phyloP scores from a whole-genome alignment of 2,113 vertebrate species.

The Dissostichus mawsoni region DNA sequence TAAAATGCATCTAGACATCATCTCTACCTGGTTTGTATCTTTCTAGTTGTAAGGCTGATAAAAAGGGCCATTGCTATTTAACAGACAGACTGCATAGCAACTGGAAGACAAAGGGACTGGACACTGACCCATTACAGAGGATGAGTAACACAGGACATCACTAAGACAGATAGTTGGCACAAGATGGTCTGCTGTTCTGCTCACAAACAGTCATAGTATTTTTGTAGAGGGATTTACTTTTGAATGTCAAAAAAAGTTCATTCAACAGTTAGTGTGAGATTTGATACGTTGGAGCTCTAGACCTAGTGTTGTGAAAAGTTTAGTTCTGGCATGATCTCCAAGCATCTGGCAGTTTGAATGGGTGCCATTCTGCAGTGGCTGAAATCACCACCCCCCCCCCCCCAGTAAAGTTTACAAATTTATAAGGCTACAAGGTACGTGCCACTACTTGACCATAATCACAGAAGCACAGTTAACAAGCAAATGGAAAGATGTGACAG shows the following conservation, averaged over 20 bases:
- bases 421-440: slow-evolving; percentile 78
- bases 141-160: slow-evolving; percentile 73
- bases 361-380: slow-evolving; percentile 72
- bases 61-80: slow-evolving; percentile 89
- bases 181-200: slow-evolving; percentile 68
- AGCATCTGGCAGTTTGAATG: slow-evolving; percentile 82
- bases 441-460: slow-evolving; percentile 63
- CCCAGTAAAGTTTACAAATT: slow-evolving; percentile 53
- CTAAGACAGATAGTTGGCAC: slow-evolving; percentile 82
- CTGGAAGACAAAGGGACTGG: slow-evolving; percentile 91
- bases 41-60: slow-evolving; percentile 94
- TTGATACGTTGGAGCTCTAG: slow-evolving; percentile 64
- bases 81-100: slow-evolving; percentile 84
- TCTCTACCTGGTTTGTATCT: slow-evolving; percentile 76
- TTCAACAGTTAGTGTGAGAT: slow-evolving; percentile 79
- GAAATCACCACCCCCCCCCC: slow-evolving; percentile 4
- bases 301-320: slow-evolving; percentile 71
- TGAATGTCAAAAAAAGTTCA: slow-evolving; percentile 55
- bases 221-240: slow-evolving; percentile 59
- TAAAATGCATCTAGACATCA: slow-evolving; percentile 54
- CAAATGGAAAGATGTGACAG: slow-evolving; percentile 61
- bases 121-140: slow-evolving; percentile 83
- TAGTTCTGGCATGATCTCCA: slow-evolving; percentile 69
- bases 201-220: slow-evolving; percentile 60
- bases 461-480: slow-evolving; percentile 70